A percentile compares a stretch with the other conserved stretches of the same genome.
Evolutionary conservation across 2,888 invertebrate species (phyloP).

Genomic region (Caenorhabditis sp.): DNA sequence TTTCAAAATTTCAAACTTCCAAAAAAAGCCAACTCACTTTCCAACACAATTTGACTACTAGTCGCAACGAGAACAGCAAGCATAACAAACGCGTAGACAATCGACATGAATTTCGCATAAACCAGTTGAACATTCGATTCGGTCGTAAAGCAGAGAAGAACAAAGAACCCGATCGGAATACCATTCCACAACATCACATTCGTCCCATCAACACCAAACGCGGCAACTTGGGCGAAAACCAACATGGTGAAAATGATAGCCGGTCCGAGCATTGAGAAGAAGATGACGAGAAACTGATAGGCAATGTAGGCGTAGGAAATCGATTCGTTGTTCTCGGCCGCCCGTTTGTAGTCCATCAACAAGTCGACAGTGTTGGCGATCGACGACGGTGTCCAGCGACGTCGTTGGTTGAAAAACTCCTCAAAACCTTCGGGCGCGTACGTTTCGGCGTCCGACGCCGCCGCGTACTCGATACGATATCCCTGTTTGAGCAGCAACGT

Average conservation of each 20-base stretch:
- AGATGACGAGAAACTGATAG: slow-evolving; percentile 71
- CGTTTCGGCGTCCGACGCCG: slow-evolving; percentile 73
- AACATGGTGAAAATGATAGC: slow-evolving; percentile 71
- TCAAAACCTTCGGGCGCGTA: slow-evolving; percentile 71
- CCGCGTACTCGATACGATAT: slow-evolving; percentile 73
- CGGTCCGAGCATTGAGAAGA: slow-evolving; percentile 70
- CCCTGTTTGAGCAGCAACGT: slow-evolving; percentile 74
- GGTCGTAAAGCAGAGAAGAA: slow-evolving; percentile 65
- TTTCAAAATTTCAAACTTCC: too few relatives aligned
- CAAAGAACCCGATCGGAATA: slow-evolving; percentile 62
- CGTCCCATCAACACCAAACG: slow-evolving; percentile 59
- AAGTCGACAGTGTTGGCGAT: slow-evolving; percentile 71
- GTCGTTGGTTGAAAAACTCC: slow-evolving; percentile 71
- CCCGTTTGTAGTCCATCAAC: slow-evolving; percentile 69
- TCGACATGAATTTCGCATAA: slow-evolving; percentile 79
- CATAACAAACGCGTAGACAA: slow-evolving; percentile 84
- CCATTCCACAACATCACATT: slow-evolving; percentile 63
- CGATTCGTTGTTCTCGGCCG: slow-evolving; percentile 66
- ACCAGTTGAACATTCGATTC: slow-evolving; percentile 65
- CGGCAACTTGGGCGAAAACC: slow-evolving; percentile 68
- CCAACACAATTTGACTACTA: slow-evolving; percentile 64
- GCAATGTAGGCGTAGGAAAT: slow-evolving; percentile 68
- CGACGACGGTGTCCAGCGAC: slow-evolving; percentile 71
- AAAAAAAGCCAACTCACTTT: too few relatives aligned
- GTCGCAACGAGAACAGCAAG: slow-evolving; percentile 80